Conservation (phyloP, 2,113 vertebrate genomes). For the Ptilorrhoa leucosticta region DNA sequence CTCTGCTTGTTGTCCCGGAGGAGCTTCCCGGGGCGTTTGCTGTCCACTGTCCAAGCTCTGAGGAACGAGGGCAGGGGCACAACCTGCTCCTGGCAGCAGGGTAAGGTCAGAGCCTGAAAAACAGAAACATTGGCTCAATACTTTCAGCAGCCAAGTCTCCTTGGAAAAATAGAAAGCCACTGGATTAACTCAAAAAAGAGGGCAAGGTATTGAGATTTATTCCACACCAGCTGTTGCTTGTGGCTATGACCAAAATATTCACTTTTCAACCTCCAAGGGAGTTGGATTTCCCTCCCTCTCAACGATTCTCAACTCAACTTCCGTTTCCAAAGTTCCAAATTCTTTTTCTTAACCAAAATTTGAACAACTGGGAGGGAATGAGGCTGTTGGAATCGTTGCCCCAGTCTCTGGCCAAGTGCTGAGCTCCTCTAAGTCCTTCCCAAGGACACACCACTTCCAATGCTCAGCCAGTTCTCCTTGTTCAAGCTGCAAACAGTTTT, state of each 20-base stretch:
- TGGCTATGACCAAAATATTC: background rate
- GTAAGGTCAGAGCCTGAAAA: conserved; percentile 80
- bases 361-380: background rate
- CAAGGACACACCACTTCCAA: background rate
- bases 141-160: background rate
- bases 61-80: conserved; percentile 77
- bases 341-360: background rate
- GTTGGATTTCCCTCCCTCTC: background rate
- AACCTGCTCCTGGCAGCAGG: conserved; percentile 61
- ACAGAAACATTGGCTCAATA: background rate
- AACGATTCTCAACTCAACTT: background rate
- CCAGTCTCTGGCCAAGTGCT: background rate
- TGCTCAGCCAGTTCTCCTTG: background rate
- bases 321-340: background rate
- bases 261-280: background rate
- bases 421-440: background rate
- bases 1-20: conserved; percentile 72
- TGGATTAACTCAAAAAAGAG: background rate
- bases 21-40: conserved; percentile 68
- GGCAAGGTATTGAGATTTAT: background rate
- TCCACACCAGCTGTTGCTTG: background rate
- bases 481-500: background rate
- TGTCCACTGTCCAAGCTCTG: conserved; percentile 87
- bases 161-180: background rate
- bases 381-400: background rate